A percentile compares a stretch with the other conserved stretches of the same genome.
Conservation (phyloP, 2,888 invertebrate genomes). For the Ryuthela nishihirai region DNA sequence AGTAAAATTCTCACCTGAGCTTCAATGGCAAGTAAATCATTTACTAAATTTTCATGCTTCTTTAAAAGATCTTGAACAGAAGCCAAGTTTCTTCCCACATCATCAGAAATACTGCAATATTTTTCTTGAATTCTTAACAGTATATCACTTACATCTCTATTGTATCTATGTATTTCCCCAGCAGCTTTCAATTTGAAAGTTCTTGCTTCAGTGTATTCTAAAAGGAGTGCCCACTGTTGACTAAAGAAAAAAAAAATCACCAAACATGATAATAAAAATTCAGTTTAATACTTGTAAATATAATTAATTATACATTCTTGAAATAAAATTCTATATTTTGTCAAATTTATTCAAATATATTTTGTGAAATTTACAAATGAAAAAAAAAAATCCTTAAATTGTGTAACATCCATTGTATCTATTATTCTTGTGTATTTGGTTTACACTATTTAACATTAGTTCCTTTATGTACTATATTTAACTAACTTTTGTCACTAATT, state of each 20-base stretch:
- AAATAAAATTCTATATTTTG: no score
- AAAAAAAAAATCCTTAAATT: no score
- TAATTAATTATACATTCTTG: no score
- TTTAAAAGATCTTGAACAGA: slow-evolving; percentile 76
- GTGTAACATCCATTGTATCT: no score
- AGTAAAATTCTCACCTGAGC: slow-evolving; percentile 58
- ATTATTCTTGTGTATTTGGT: no score
- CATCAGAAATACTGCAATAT: slow-evolving; percentile 74
- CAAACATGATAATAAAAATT: no score
- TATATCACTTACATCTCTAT: slow-evolving; percentile 90
- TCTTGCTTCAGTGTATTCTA: slow-evolving; percentile 81
- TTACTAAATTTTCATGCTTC: slow-evolving; percentile 87
- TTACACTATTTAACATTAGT: no score
- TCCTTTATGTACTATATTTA: no score
- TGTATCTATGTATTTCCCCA: slow-evolving; percentile 95
- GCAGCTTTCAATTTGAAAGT: slow-evolving; percentile 86
- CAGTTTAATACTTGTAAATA: no score
- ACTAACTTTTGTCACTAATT: no score
- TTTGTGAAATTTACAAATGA: no score
- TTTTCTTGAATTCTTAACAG: slow-evolving; percentile 84
- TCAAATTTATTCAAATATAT: no score
- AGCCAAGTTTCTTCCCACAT: slow-evolving; percentile 73
- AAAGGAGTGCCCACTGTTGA: slow-evolving; percentile 71
- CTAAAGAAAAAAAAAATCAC: slow-evolving; percentile 6
- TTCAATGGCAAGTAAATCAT: slow-evolving; percentile 85